Evolutionary conservation across 53 echinoderm and acorn worm genomes (phyloP).

Genomic region (Zoroaster sp.): DNA sequence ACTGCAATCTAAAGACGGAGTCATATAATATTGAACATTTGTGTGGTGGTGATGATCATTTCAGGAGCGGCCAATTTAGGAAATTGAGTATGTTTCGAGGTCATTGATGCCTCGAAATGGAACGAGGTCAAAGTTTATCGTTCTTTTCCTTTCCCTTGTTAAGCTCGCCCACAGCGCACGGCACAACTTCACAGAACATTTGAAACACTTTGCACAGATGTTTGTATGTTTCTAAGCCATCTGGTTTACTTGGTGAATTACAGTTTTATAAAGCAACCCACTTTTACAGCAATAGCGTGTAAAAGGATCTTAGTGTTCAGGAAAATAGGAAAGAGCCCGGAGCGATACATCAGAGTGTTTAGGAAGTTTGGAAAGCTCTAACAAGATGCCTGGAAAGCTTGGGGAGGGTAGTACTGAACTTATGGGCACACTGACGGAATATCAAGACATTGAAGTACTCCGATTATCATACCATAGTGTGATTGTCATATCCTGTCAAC

Average conservation of each 20-base stretch:
- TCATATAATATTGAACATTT: no score
- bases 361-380: conserved; percentile 22
- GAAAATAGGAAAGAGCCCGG: conserved; percentile 3
- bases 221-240: not conserved
- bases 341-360: not conserved
- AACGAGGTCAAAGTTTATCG: no score
- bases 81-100: no score
- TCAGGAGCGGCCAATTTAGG: no score
- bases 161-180: not conserved
- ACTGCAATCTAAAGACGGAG: no score
- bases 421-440: not conserved
- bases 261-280: not conserved
- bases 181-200: not conserved
- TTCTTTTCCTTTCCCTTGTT: no score
- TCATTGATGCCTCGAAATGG: no score
- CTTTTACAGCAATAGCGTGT: not conserved
- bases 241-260: not conserved
- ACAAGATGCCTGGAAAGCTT: conserved; percentile 4
- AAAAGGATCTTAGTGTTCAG: not conserved
- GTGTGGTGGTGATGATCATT: no score
- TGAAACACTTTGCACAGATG: not conserved
- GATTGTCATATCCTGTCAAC: not conserved
- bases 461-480: not conserved
- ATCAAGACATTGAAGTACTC: not conserved
- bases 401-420: not conserved